Evolutionary conservation across 53 echinoderm and acorn worm species (phyloP), one percentile per base, ranked within the genome.

Genomic region (Patiria pectinifera): DNA sequence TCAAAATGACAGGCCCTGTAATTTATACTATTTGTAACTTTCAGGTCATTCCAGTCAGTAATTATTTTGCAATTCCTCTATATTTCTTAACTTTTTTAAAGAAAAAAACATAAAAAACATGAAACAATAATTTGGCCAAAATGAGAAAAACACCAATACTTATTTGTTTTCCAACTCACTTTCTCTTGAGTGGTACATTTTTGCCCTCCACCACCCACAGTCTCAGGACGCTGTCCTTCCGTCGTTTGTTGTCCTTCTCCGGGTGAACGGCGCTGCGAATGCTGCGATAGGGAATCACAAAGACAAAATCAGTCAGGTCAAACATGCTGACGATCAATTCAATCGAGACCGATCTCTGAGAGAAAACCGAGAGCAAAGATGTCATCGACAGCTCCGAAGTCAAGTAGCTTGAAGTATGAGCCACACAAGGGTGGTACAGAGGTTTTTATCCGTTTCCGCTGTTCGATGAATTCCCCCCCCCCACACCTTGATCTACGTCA

Each of bases 161-260:
- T 13, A 23, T 23, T 21, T n/a, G 2, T 21, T n/a, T 10, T 3
- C 7, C n/a, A 4, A 90, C 92, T 96, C 86, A 95, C 96, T 96
- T 97, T 94, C 96, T 88, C 91, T 97, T 97, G 81, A 95, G 93
- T 44, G 99, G 95, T 53, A 99, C 83, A 71, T 97, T 95, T 92
- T 99, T 99, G 74, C 94, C 99, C 93, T 99, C 99, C 76, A 99
- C 97, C 3, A 99, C 97, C 96, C 97, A 99, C n/a, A 99, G 82
- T 84, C 92, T 94, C 69, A 99, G 91, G 18, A 95, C 93, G 83
- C 95, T 96, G 90, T 96, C 97, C 1, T 87, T 92, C 62, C 97
- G 92, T 12, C 94, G 89, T 62, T 95, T 96, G 76, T 97, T 95
- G 92, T 99, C 99, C 86, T 97, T 99, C 85, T 99, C 97, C 1